Evolutionary conservation across 1,140 invertebrate genomes (phyloP).

Genomic region (Catajapyx aquilonaris): DNA sequence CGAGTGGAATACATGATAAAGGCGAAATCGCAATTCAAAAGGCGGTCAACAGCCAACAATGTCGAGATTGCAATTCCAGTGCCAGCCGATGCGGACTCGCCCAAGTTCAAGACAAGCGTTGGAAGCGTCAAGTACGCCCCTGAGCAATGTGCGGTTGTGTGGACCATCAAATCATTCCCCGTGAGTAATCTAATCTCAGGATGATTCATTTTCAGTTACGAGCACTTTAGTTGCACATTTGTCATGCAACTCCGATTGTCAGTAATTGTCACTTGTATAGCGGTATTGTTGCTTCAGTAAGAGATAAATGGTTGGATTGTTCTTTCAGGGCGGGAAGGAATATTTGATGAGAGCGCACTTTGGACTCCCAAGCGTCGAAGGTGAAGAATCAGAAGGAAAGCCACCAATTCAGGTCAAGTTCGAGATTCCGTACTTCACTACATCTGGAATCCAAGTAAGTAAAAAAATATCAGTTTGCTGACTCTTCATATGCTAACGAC

Average conservation of each 20-base stretch:
- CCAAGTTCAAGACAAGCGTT: conserved; percentile 96
- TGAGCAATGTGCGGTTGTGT: conserved; percentile 92
- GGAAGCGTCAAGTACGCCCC: conserved; percentile 96
- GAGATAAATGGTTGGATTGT: not conserved
- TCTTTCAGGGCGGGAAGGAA: conserved; percentile 71
- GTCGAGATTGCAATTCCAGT: conserved; percentile 99
- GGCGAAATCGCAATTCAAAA: conserved; percentile 97
- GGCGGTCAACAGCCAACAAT: conserved; percentile 94
- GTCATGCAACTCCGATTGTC: conserved; percentile 1
- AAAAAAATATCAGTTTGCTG: conserved; percentile 1
- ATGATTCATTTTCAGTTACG: not conserved
- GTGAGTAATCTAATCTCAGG: conserved; percentile 17
- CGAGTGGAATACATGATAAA: conserved; percentile 99
- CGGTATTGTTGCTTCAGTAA: not conserved
- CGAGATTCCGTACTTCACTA: conserved; percentile 99
- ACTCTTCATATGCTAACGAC: not conserved
- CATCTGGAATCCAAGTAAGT: conserved; percentile 86
- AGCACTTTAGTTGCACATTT: not conserved
- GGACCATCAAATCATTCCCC: conserved; percentile 99
- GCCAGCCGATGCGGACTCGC: conserved; percentile 92
- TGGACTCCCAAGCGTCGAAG: conserved; percentile 88
- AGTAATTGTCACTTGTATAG: conserved; percentile 2
- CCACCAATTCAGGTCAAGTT: conserved; percentile 98
- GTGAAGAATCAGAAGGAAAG: conserved; percentile 88
- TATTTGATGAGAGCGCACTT: conserved; percentile 99